Conservation (phyloP, 2,888 invertebrate species). For the Pardosa pseudoannulata region DNA sequence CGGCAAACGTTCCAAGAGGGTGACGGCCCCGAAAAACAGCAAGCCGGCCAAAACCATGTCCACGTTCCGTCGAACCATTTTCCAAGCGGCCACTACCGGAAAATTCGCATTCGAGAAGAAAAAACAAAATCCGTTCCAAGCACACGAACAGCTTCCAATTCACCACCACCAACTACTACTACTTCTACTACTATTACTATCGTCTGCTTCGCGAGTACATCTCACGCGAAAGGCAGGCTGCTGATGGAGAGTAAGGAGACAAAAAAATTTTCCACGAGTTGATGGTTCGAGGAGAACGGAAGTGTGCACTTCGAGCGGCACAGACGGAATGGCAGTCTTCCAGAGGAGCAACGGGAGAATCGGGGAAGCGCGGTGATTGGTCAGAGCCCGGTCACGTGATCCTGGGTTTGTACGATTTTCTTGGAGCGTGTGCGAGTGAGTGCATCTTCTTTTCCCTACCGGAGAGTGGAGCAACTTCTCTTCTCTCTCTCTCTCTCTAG, state of each 20-base stretch:
- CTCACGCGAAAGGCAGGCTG: neutral
- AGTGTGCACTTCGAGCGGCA: conserved; percentile 12
- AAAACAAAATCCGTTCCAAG: neutral
- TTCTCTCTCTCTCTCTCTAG: neutral
- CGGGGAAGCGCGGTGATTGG: conserved; percentile 41
- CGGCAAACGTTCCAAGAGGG: conserved; percentile 40
- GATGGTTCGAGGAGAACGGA: conserved; percentile 6
- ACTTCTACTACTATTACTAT: neutral
- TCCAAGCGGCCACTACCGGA: neutral
- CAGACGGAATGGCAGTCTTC: conserved; percentile 56
- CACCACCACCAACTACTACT: no score
- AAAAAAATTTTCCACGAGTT: neutral
- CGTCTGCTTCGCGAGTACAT: neutral
- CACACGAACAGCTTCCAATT: no score
- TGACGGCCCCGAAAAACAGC: conserved; percentile 35
- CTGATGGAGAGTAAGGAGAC: neutral
- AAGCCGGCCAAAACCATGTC: conserved; percentile 8
- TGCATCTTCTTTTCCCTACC: neutral
- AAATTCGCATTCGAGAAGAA: neutral
- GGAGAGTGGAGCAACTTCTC: neutral
- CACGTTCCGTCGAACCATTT: conserved; percentile 31
- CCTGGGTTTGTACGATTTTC: conserved; percentile 69
- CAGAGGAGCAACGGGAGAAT: conserved; percentile 35
- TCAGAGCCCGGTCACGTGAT: conserved; percentile 44
- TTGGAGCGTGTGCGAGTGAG: conserved; percentile 9